Base-by-base conservation (phyloP, 2,888 invertebrate genomes). In the Drosophila yooni region DNA sequence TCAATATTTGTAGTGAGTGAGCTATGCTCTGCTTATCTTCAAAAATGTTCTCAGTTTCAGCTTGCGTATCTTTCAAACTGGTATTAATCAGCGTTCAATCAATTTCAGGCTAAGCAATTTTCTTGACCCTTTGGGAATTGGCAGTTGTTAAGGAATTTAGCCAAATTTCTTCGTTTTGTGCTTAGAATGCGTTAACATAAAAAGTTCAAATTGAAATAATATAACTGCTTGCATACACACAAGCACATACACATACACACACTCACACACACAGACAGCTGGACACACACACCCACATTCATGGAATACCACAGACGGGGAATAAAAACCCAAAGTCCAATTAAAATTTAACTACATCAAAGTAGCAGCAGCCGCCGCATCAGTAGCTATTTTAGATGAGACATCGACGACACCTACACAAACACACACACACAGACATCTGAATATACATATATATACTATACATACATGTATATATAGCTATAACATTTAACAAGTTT, bases 281-380 rank as follows among this genome's bases (percentile, higher is more conserved):
- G n/a, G 18, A 61, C 15, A 54, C 54, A 46, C 68, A 67, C 15
- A 54, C 54, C 25, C 68, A 67, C 79, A 77, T 77, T 75, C 34
- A 76, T 77, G 79, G 75, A 79, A 85, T 90, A 82, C 83, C 87
- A 79, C 81, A 83, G 82, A 81, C 76, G 76, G 79, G 75, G 80
- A 50, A 74, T 73, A 78, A 84, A 88, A 88, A 85, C 80, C 90
- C 79, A 86, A 90, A 90, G 89, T 90, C 90, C 90, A 90, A 91
- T 88, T 91, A 91, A 91, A 90, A 90, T 90, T 90, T 88, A 88
- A 90, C 91, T 87, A 91, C 89, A 91, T 91, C 91, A 90, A 91
- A 88, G 91, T 79, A 81, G 79, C 83, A 80, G 71, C 76, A 74
- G 71, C 74, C 67, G 64, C 72, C 70, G 70, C 73, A 74, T 76